Base-by-base conservation (phyloP, 2,888 invertebrate species). In the Notodonta dromedarius region DNA sequence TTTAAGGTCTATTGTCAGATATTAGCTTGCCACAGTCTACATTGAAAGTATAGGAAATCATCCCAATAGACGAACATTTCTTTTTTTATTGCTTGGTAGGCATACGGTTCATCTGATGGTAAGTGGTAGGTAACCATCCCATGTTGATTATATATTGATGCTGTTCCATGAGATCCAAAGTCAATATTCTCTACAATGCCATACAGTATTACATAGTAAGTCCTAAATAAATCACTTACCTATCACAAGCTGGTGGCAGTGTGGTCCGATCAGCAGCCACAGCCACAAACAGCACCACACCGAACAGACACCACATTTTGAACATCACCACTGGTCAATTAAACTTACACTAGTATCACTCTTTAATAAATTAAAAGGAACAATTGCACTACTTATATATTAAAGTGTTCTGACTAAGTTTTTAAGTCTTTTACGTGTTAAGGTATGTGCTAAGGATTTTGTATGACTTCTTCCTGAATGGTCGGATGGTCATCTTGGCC, bases 241-340 rank as follows among this genome's bases (percentile, higher is more conserved):
- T 94, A 81, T 86, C 87, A 85, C 94, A 95, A 56, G 94, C 91
- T 16, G 94, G 94, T 58, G 94, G 94, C 66, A 94, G 79, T 40
- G 81, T 81, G 65, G 83, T 90, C 77, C 93, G 82, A 71, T 94
- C 93, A 9, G 89, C 86, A 4, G 77, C 83, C 61, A 84, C 88
- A 58, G 78, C 82, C 58, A 79, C 85, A 68, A 82, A 76, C 67
- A 89, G 60, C 66, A 88, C 67, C 59, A 86, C 72, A 64, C 74
- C 71, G 56, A 84, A 48, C n/a, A 86, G 78, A 78, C 78, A 85
- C 88, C 79, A 85, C 84, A 88, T 83, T 62, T 80, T 79, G 62
- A 66, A 74, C 79, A 87, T 87, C 69, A 80, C 79, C 85, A 84
- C 86, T 65, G 63, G 24, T 46, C 44, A 48, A 57, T 40, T 63